Base-by-base conservation (phyloP, 2,888 invertebrate species). In the Hypolimnas misippus region DNA sequence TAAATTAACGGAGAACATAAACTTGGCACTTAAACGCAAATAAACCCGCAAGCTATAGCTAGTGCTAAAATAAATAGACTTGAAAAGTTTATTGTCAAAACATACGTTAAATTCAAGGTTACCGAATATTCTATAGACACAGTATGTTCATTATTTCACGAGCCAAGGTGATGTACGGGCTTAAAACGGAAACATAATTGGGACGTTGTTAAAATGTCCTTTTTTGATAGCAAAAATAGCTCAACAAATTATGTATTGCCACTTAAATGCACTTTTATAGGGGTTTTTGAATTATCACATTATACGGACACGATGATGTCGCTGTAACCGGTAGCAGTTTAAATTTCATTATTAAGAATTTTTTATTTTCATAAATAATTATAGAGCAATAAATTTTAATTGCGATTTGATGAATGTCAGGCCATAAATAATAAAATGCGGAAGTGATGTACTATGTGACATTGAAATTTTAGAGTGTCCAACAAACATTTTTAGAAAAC, bases 91-190 rank as follows among this genome's bases (percentile, higher is more conserved):
- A 12, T 40, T 52, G 50, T 35, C 38, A 59, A 65, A 63, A 63
- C n/a, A 51, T 29, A 50, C 56, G 49, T 56, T 59, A 38, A 54
- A 52, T 38, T 63, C 67, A 67, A 65, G 65, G 61, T 58, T 55
- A 38, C n/a, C 10, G 44, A 44, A 25, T 31, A 31, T 51, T 60
- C 14, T 61, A 52, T 61, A 51, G 3, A 21, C 60, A 53, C 57
- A 54, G 53, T 61, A 38, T 52, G 53, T 52, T 46, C 55, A 51
- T 63, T 56, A 55, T 57, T 62, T 60, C 17, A 38, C 57, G 21
- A 21, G 8, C 51, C 55, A 54, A 62, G 65, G 62, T 46, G 19
- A 50, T n/a, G 12, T 10, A 42, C 38, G 40, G 19, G 31, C 55
- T 50, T 6, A 5, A 61, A 61, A 33, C 38, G 21, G 40, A 55